Evolutionary conservation across 2,113 vertebrate genomes (phyloP).

Genomic region (Cryptotis parvus): DNA sequence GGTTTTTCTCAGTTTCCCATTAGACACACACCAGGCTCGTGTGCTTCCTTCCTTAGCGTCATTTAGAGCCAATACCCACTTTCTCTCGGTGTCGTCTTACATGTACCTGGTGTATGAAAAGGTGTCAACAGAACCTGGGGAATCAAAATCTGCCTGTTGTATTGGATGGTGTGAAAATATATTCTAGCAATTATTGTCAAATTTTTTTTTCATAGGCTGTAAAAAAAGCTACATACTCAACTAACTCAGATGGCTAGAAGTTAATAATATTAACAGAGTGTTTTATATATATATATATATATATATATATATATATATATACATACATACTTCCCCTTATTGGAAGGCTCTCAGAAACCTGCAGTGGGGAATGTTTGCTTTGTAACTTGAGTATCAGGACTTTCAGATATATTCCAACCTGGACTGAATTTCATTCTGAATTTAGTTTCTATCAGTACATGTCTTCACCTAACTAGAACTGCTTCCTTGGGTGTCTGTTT

Average conservation of each 20-base stretch:
- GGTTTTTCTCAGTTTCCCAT: background rate
- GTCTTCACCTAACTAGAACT: background rate
- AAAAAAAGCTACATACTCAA: background rate
- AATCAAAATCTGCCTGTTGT: background rate
- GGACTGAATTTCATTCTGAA: background rate
- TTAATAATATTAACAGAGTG: background rate
- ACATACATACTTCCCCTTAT: too few relatives aligned
- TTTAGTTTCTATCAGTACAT: background rate
- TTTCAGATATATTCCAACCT: background rate
- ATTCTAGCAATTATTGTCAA: background rate
- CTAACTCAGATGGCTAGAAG: background rate
- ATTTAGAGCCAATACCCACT: background rate
- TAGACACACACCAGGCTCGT: background rate
- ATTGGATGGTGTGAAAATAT: slow-evolving; percentile 33
- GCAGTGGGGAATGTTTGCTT: background rate
- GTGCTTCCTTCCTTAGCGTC: background rate
- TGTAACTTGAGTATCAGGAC: background rate
- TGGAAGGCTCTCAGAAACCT: background rate
- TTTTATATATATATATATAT: too few relatives aligned
- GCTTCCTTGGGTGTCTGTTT: background rate
- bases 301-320: too few relatives aligned
- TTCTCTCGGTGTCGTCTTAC: background rate
- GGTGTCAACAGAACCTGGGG: background rate
- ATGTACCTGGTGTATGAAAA: background rate
- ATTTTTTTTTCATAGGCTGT: background rate